phyloP scores from a whole-genome alignment of 1,140 invertebrate species.

The Eumeta japonica region DNA sequence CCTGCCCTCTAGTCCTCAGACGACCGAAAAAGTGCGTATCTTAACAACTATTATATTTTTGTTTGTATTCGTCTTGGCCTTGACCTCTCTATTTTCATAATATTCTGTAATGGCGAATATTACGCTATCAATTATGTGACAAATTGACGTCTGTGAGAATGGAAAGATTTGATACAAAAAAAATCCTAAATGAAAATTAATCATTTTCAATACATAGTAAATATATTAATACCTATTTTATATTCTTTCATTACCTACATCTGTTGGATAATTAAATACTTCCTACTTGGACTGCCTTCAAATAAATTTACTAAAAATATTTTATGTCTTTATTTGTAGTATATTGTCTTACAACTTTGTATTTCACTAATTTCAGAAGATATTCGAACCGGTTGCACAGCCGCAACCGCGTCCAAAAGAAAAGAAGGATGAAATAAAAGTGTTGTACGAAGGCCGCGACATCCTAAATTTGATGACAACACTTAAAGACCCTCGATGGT shows the following conservation, averaged over 20 bases:
- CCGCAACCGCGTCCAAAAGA: conserved; percentile 43
- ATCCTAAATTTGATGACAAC: conserved; percentile 50
- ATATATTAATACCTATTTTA: too few species aligned
- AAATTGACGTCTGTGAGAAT: conserved; percentile 39
- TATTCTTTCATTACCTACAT: too few species aligned
- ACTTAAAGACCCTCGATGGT: conserved; percentile 45
- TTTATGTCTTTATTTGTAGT: too few species aligned
- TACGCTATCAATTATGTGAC: conserved; percentile 47
- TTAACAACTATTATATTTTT: conserved; percentile 31
- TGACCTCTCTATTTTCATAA: conserved; percentile 58
- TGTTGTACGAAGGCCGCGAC: conserved; percentile 43
- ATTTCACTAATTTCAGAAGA: conserved; percentile 47
- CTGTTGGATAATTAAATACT: too few species aligned
- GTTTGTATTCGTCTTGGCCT: conserved; percentile 53
- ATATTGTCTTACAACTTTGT: too few species aligned
- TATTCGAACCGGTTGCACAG: conserved; percentile 33
- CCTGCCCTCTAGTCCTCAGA: conserved; percentile 54
- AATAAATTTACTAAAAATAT: too few species aligned
- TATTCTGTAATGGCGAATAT: conserved; percentile 55
- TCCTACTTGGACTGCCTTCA: too few species aligned
- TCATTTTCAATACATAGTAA: too few species aligned
- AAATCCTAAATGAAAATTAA: too few species aligned
- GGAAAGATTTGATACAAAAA: conserved; percentile 23
- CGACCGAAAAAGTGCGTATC: conserved; percentile 50
- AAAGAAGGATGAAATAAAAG: conserved; percentile 37